A percentile compares a stretch with the other conserved stretches of the same genome.
phyloP scores from a whole-genome alignment of 1,140 invertebrate genomes.

The Drosophila equinoxialis region DNA sequence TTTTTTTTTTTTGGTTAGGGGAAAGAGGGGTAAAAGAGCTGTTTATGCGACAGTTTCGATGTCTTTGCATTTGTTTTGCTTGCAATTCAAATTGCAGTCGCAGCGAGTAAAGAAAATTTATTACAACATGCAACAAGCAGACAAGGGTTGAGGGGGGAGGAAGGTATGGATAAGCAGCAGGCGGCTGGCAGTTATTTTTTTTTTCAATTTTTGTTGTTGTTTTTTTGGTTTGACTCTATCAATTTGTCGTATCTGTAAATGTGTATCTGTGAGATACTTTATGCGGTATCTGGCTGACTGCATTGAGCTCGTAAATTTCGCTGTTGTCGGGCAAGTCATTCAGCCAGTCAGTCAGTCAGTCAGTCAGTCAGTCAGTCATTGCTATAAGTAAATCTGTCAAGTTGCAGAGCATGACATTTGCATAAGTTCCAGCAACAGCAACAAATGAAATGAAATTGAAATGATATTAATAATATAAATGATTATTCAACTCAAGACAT shows the following conservation, averaged over 20 bases:
- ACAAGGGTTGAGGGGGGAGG: neutral
- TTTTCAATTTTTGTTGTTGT: neutral
- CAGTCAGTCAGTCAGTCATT: constrained; percentile 29
- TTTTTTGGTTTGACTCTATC: constrained; percentile 4
- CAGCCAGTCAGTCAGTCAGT: constrained; percentile 44
- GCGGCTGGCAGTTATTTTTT: neutral
- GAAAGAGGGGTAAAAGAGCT: neutral
- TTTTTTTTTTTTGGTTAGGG: neutral
- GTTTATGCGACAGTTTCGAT: constrained; percentile 21
- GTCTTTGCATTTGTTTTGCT: constrained; percentile 13
- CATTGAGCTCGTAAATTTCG: constrained; percentile 74
- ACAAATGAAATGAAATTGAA: constrained; percentile 24
- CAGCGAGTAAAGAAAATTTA: constrained; percentile 35
- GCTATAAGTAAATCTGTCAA: constrained; percentile 39
- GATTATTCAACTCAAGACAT: constrained; percentile 19
- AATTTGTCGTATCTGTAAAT: constrained; percentile 15
- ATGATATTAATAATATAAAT: constrained; percentile 28
- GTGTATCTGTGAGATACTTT: constrained; percentile 68
- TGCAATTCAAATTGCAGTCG: constrained; percentile 30
- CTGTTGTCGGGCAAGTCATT: constrained; percentile 70
- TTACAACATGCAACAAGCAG: constrained; percentile 48
- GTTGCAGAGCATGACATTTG: constrained; percentile 54
- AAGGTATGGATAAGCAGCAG: neutral
- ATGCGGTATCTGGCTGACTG: constrained; percentile 69
- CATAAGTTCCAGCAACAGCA: constrained; percentile 44